Conservation (phyloP, 2,797 vertebrate genomes). For the Enteromius trimaculatus region DNA sequence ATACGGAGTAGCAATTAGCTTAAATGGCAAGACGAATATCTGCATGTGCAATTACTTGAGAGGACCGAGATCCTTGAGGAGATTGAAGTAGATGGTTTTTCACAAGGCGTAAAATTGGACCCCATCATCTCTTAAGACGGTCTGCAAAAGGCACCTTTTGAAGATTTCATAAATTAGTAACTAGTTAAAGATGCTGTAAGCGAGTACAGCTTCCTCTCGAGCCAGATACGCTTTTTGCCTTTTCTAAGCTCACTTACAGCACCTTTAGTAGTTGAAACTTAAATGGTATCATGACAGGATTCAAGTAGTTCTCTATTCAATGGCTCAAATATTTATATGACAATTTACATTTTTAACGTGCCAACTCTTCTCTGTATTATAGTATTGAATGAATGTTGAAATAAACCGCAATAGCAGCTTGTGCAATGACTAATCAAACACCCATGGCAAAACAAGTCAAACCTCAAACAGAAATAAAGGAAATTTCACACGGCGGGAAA, state of each 20-base stretch:
- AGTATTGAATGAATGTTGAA: constrained; percentile 13
- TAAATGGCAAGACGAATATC: constrained; percentile 34
- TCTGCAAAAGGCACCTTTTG: constrained; percentile 59
- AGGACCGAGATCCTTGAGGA: constrained; percentile 43
- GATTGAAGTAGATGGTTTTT: constrained; percentile 38
- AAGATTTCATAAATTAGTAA: constrained; percentile 47
- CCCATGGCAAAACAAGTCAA: constrained; percentile 37
- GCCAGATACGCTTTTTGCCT: not conserved
- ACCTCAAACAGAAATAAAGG: constrained; percentile 25
- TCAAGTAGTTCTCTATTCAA: constrained; percentile 39
- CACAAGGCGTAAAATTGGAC: constrained; percentile 34
- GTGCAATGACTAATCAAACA: constrained; percentile 1
- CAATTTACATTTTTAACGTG: not conserved
- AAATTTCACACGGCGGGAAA: constrained; percentile 21
- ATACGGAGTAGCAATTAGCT: constrained; percentile 47
- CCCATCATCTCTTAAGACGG: constrained; percentile 31
- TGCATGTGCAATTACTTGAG: constrained; percentile 54
- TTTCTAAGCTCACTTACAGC: constrained; percentile 9
- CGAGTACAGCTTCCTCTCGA: not conserved
- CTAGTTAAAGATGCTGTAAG: constrained; percentile 38
- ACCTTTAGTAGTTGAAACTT: constrained; percentile 4
- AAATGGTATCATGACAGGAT: constrained; percentile 9
- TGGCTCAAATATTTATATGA: constrained; percentile 34
- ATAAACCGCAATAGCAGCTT: constrained; percentile 3
- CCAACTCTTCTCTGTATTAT: constrained; percentile 5